Conservation (phyloP, 2,888 invertebrate genomes). For the Sicus ferrugineus region DNA sequence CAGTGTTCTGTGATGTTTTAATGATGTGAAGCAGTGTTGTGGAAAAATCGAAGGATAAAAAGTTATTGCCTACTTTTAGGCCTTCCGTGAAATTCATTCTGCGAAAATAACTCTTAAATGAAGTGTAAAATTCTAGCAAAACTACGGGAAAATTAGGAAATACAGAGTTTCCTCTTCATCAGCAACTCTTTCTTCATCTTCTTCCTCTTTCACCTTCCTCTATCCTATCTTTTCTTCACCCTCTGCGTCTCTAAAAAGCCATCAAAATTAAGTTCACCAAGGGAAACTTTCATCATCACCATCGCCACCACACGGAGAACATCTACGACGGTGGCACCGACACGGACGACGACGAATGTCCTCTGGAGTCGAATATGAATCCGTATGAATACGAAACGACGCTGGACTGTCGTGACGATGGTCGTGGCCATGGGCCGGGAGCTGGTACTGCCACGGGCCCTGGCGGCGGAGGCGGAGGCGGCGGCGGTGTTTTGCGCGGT, state of each 20-base stretch:
- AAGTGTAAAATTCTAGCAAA: no score
- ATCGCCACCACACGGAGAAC: slow-evolving; percentile 62
- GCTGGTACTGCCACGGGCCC: slow-evolving; percentile 50
- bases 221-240: neutral
- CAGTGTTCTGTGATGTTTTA: no score
- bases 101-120: no score
- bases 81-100: no score
- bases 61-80: no score
- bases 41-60: no score
- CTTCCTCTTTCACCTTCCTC: neutral
- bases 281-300: slow-evolving; percentile 57
- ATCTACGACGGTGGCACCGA: slow-evolving; percentile 63
- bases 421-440: slow-evolving; percentile 50
- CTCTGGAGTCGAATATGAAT: slow-evolving; percentile 63
- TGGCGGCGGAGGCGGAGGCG: slow-evolving; percentile 45
- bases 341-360: slow-evolving; percentile 64
- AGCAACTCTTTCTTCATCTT: neutral
- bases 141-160: slow-evolving; percentile 11
- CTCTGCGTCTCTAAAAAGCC: slow-evolving; percentile 44
- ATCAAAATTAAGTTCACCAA: slow-evolving; percentile 63
- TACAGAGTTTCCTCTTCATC: no score
- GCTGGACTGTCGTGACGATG: slow-evolving; percentile 64
- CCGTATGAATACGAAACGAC: slow-evolving; percentile 65
- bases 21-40: no score
- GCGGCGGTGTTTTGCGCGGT: slow-evolving; percentile 26